Conservation (phyloP, 1,140 invertebrate species). For the Monomorium pharaonis region DNA sequence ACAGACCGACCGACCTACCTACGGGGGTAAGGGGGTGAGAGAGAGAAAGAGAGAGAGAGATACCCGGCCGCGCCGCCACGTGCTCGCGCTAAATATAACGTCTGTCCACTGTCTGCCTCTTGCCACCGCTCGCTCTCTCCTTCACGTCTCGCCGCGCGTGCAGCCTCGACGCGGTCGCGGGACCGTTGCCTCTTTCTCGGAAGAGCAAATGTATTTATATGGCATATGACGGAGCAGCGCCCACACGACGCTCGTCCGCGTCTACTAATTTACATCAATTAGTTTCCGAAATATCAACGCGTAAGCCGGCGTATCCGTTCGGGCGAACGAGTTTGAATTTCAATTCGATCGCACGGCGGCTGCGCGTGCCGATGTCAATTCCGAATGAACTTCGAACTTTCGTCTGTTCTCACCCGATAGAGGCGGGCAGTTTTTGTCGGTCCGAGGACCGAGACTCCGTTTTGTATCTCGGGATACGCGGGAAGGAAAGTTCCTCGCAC, state of each 20-base stretch:
- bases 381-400: conserved; percentile 19
- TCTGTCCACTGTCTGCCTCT: conserved; percentile 66
- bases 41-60: conserved; percentile 44
- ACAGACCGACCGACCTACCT: conserved; percentile 5
- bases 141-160: conserved; percentile 27
- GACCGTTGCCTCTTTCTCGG: background rate
- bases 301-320: too few relatives aligned
- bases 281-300: background rate
- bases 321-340: too few relatives aligned
- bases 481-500: background rate
- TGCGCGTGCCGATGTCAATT: background rate
- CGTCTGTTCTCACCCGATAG: background rate
- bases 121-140: conserved; percentile 4
- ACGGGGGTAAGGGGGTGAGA: background rate
- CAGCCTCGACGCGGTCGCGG: background rate
- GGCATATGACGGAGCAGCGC: background rate
- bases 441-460: background rate
- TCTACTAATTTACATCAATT: background rate
- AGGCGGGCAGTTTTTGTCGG: background rate
- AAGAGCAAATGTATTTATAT: background rate
- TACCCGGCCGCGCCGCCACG: conserved; percentile 72
- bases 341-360: conserved; percentile 8
- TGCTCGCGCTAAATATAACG: conserved; percentile 78
- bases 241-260: background rate
- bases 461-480: conserved; percentile 16